Evolutionary conservation across 1,140 invertebrate species (phyloP).

Genomic region (Vanessa tameamea): DNA sequence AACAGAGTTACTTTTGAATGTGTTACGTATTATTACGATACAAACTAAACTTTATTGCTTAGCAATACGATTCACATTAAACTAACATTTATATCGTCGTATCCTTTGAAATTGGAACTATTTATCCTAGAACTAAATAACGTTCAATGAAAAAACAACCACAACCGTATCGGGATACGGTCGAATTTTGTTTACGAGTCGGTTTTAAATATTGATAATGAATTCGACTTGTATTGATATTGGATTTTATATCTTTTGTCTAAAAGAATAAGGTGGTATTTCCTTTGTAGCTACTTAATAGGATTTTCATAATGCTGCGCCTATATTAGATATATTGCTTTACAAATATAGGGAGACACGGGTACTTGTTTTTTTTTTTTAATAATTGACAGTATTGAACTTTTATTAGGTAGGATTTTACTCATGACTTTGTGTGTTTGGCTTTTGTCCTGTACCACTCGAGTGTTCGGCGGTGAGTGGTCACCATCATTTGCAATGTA

Average conservation of each 20-base stretch:
- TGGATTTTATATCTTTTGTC: background rate
- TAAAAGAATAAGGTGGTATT: background rate
- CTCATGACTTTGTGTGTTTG: too few relatives aligned
- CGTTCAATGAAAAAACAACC: background rate
- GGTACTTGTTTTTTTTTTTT: background rate
- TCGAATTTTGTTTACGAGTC: background rate
- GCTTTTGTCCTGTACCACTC: too few relatives aligned
- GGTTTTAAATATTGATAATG: background rate
- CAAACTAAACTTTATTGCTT: background rate
- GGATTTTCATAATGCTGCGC: slow-evolving; percentile 15
- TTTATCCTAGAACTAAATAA: background rate
- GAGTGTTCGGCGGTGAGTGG: too few relatives aligned
- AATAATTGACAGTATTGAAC: background rate
- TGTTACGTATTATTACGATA: background rate
- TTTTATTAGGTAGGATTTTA: too few relatives aligned
- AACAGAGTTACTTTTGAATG: background rate
- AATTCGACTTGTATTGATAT: background rate
- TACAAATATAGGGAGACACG: background rate
- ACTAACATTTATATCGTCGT: background rate
- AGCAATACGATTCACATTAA: background rate
- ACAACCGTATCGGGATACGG: background rate
- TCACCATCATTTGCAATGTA: too few relatives aligned
- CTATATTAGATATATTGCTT: slow-evolving; percentile 17
- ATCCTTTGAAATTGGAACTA: slow-evolving; percentile 1
- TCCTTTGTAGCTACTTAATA: slow-evolving; percentile 13